Conservation (phyloP, 2,888 invertebrate genomes). For the Scaptomyza reducta region DNA sequence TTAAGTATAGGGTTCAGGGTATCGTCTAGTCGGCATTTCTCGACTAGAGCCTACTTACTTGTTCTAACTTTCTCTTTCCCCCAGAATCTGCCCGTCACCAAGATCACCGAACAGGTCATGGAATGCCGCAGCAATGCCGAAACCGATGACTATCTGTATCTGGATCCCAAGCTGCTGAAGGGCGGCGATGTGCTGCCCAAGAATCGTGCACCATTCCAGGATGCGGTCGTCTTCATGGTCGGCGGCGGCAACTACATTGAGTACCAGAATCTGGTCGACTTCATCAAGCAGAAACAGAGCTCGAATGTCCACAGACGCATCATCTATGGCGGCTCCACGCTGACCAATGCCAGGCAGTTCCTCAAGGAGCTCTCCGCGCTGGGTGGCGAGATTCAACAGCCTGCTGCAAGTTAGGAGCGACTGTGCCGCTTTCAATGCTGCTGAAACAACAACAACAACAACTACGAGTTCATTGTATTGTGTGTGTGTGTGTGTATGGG, state of each 20-base stretch:
- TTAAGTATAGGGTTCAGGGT: too few relatives aligned
- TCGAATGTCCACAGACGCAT: conserved; percentile 90
- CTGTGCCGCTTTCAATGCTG: conserved; percentile 57
- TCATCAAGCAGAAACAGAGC: conserved; percentile 93
- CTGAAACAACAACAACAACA: conserved; percentile 47
- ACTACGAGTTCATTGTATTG: conserved; percentile 21
- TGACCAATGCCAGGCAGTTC: conserved; percentile 97
- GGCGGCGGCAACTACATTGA: conserved; percentile 99
- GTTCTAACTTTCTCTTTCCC: conserved; percentile 40
- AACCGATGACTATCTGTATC: conserved; percentile 94
- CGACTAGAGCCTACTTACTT: too few relatives aligned
- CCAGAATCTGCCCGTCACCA: conserved; percentile 96
- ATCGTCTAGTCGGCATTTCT: too few relatives aligned
- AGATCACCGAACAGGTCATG: conserved; percentile 95
- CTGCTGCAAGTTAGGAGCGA: conserved; percentile 81
- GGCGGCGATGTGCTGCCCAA: conserved; percentile 87
- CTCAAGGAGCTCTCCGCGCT: conserved; percentile 94
- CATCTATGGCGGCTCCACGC: conserved; percentile 97
- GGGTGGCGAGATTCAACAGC: conserved; percentile 88
- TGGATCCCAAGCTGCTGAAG: conserved; percentile 97
- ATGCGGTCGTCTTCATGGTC: conserved; percentile 95
- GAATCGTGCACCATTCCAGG: conserved; percentile 90
- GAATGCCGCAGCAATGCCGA: conserved; percentile 91
- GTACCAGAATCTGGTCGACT: conserved; percentile 98
- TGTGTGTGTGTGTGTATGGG: conserved; percentile 30